A percentile compares a stretch with the other conserved stretches of the same genome.
These are phyloP conservation scores for Diplodus puntazzo DNA, from an alignment of 2,797 vertebrate genomes.

Conservation along the genomic window DNA sequence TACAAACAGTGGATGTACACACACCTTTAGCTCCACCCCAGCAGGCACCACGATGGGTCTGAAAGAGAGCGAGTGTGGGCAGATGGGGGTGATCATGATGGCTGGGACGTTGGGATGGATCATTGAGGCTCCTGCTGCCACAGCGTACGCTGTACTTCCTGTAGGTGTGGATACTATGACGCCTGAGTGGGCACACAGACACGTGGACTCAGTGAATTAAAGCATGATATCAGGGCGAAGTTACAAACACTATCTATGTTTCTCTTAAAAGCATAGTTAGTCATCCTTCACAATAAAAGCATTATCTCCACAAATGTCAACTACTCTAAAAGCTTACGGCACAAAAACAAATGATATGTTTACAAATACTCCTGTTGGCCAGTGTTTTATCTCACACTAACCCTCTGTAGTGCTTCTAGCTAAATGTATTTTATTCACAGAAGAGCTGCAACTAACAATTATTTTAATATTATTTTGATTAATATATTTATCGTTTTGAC, in stretches of 20 bases:
- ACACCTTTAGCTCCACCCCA: conserved; percentile 87
- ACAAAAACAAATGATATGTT: not conserved
- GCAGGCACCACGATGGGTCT: conserved; percentile 89
- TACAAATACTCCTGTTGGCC: too few relatives aligned
- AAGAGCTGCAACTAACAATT: not conserved
- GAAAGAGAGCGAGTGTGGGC: conserved; percentile 89
- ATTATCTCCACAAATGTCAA: not conserved
- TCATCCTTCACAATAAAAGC: conserved; percentile 6
- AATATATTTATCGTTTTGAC: not conserved
- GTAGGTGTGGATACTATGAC: conserved; percentile 89
- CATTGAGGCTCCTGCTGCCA: conserved; percentile 89
- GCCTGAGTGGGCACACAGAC: conserved; percentile 70
- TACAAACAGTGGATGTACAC: too few relatives aligned
- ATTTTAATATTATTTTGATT: not conserved
- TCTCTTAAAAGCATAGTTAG: not conserved
- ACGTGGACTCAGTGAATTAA: not conserved
- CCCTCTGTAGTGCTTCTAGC: too few relatives aligned
- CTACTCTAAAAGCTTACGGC: not conserved
- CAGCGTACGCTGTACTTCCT: conserved; percentile 88
- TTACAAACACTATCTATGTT: not conserved
- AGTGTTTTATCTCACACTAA: too few relatives aligned
- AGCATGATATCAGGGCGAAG: not conserved
- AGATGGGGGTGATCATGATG: conserved; percentile 91
- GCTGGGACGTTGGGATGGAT: conserved; percentile 90
- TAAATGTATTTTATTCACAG: too few relatives aligned